Evolutionary conservation across 2,113 vertebrate species (phyloP).

Genomic region (Okapia johnstoni): DNA sequence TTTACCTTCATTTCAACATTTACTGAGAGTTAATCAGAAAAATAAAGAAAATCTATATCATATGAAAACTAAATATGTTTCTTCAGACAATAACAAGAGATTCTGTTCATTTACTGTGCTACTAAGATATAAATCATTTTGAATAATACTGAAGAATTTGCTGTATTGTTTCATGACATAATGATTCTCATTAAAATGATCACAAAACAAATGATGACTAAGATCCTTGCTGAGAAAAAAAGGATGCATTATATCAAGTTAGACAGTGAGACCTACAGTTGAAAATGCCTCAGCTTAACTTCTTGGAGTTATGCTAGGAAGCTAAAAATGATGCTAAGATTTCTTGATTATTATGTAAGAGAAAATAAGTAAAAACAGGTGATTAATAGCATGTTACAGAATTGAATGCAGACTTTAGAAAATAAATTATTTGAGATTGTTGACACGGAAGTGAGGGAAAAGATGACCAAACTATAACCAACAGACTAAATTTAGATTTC

Average conservation of each 20-base stretch:
- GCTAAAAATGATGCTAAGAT: neutral
- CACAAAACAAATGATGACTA: neutral
- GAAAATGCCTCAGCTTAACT: neutral
- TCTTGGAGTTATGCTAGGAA: neutral
- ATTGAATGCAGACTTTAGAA: neutral
- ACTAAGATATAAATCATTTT: neutral
- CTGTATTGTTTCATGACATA: neutral
- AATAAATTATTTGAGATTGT: neutral
- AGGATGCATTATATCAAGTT: neutral
- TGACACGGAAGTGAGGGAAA: neutral
- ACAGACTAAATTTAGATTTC: neutral
- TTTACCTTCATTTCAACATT: neutral
- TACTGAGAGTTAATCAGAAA: neutral
- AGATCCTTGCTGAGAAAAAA: neutral
- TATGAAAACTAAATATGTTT: neutral
- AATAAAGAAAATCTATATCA: neutral
- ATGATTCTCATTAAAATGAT: constrained; percentile 13
- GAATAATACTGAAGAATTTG: neutral
- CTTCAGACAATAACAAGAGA: neutral
- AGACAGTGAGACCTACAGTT: neutral
- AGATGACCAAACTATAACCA: neutral
- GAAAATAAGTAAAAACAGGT: neutral
- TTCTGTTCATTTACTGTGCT: neutral
- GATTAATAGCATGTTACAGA: neutral
- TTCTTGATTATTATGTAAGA: neutral